These are phyloP conservation scores for Gonatopus flavifemur DNA, from an alignment of 1,140 invertebrate species.

Conservation along the genomic window DNA sequence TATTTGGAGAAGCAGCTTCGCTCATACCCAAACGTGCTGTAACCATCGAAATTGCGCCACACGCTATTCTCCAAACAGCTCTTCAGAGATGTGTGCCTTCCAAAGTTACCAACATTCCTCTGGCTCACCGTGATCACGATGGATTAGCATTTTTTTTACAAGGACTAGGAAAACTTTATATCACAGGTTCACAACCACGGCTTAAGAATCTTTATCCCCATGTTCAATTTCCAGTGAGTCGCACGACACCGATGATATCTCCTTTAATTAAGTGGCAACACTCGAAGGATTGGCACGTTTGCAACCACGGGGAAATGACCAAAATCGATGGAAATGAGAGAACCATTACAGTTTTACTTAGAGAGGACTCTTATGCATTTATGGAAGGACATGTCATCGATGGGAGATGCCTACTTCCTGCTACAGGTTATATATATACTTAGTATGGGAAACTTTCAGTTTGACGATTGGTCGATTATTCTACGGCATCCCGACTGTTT, in stretches of 20 bases:
- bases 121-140: conserved; percentile 75
- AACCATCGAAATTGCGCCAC: conserved; percentile 73
- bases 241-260: conserved; percentile 66
- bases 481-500: conserved; percentile 77
- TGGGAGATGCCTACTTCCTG: conserved; percentile 83
- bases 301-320: too few relatives aligned
- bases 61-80: conserved; percentile 54
- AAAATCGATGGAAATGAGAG: conserved; percentile 68
- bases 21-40: conserved; percentile 76
- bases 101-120: conserved; percentile 67
- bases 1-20: conserved; percentile 77
- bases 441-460: conserved; percentile 88
- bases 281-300: conserved; percentile 68
- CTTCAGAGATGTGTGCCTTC: conserved; percentile 11
- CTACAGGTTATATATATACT: conserved; percentile 81
- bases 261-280: conserved; percentile 77
- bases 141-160: conserved; percentile 69
- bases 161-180: conserved; percentile 69
- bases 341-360: conserved; percentile 62
- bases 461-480: conserved; percentile 71
- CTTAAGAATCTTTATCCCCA: conserved; percentile 62
- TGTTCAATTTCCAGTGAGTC: conserved; percentile 68
- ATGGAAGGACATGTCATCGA: conserved; percentile 86
- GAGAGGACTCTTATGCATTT: conserved; percentile 73
- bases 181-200: conserved; percentile 63